Percentiles rank a stretch among this genome's conserved stretches.
Evolutionary conservation across 2,888 invertebrate genomes (phyloP).

Genomic region (Xylota sylvarum): DNA sequence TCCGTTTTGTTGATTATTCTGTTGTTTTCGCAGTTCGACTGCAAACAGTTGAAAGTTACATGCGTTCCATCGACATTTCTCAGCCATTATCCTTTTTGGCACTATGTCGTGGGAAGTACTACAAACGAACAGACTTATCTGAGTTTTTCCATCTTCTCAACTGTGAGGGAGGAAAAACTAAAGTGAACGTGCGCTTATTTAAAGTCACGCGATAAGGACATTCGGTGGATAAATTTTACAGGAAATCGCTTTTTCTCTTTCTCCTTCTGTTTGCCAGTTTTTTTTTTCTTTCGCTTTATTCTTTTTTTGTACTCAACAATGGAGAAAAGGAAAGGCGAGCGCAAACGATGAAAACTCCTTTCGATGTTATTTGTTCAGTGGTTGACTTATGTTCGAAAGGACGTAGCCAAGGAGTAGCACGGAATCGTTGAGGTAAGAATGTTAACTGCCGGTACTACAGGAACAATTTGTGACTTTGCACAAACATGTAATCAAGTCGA

Average conservation of each 20-base stretch:
- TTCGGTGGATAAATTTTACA: conserved; percentile 61
- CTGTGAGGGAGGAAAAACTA: conserved; percentile 27
- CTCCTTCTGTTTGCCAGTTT: conserved; percentile 6
- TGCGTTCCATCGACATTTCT: conserved; percentile 43
- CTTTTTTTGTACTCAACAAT: neutral
- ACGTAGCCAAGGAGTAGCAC: conserved; percentile 23
- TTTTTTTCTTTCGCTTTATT: neutral
- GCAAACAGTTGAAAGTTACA: conserved; percentile 44
- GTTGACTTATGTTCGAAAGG: conserved; percentile 47
- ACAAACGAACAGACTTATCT: conserved; percentile 60
- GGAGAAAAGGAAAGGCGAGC: neutral
- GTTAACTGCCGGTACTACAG: conserved; percentile 37
- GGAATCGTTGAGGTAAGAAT: conserved; percentile 39
- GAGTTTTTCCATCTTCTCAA: conserved; percentile 46
- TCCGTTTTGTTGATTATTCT: conserved; percentile 24
- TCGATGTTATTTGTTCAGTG: conserved; percentile 20
- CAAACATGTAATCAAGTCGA: conserved; percentile 63
- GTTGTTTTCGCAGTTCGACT: conserved; percentile 43
- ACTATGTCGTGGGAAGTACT: conserved; percentile 6
- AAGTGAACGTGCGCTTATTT: conserved; percentile 74
- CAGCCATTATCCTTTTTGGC: conserved; percentile 54
- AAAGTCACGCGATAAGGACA: conserved; percentile 76
- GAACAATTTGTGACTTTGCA: conserved; percentile 62
- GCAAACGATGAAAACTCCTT: conserved; percentile 17
- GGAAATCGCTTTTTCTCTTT: conserved; percentile 57